Conservation (phyloP, 2,797 vertebrate species). For the Acipenser oxyrinchus region DNA sequence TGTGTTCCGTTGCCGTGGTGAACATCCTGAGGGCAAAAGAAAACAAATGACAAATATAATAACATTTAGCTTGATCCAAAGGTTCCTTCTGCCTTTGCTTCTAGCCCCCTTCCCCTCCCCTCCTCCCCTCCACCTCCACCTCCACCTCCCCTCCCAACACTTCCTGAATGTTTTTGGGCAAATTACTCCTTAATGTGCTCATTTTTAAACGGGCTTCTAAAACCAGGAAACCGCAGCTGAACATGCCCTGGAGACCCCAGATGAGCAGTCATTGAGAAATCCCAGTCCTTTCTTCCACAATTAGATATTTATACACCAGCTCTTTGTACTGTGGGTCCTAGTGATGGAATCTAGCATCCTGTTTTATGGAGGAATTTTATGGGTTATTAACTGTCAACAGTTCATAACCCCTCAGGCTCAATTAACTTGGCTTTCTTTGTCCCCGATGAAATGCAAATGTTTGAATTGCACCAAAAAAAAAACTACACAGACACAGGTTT, state of each 20-base stretch:
- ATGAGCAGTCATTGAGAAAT: constrained; percentile 82
- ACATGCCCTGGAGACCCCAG: constrained; percentile 75
- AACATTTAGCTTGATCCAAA: constrained; percentile 65
- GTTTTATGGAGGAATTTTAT: constrained; percentile 89
- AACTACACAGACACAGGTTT: constrained; percentile 5
- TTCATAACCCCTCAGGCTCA: constrained; percentile 91
- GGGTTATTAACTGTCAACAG: constrained; percentile 98
- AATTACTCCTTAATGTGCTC: constrained; percentile 86
- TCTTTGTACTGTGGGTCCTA: constrained; percentile 80
- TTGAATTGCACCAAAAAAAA: constrained; percentile 66
- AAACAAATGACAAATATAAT: constrained; percentile 87
- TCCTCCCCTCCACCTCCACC: constrained; percentile 35
- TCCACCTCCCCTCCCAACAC: constrained; percentile 40
- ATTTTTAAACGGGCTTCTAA: constrained; percentile 81
- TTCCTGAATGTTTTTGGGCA: constrained; percentile 68
- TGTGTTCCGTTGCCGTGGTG: constrained; percentile 87
- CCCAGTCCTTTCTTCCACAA: constrained; percentile 78
- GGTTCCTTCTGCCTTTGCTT: constrained; percentile 43
- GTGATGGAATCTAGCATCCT: constrained; percentile 89
- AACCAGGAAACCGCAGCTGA: constrained; percentile 81
- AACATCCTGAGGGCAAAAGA: constrained; percentile 82
- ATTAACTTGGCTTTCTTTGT: constrained; percentile 83
- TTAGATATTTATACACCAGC: constrained; percentile 85
- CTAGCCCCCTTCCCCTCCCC: constrained; percentile 39
- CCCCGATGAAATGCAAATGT: constrained; percentile 79